Percentiles rank a stretch among this genome's conserved stretches.
Evolutionary conservation across 1,140 invertebrate species (phyloP).

Genomic region (Procambarus clarkii): DNA sequence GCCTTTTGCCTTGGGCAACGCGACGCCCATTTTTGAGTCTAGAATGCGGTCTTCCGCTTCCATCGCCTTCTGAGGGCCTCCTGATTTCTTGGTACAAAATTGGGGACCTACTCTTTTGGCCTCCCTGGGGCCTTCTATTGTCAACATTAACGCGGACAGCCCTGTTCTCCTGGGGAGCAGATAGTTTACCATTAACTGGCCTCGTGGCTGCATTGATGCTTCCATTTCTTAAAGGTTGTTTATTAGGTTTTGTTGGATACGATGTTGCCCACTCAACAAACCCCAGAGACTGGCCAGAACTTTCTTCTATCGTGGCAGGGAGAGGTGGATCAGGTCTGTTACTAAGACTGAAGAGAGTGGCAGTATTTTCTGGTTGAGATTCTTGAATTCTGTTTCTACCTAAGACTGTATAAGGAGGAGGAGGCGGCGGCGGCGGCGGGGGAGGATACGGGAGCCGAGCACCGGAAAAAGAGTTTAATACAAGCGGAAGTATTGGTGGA

Average conservation of each 20-base stretch:
- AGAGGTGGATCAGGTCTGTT: too few relatives aligned
- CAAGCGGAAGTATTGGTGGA: too few relatives aligned
- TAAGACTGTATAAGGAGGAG: too few relatives aligned
- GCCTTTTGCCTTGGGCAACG: not conserved
- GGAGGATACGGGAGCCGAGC: too few relatives aligned
- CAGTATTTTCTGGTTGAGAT: too few relatives aligned
- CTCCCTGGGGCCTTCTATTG: not conserved
- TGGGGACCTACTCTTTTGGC: not conserved
- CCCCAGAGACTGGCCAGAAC: too few relatives aligned
- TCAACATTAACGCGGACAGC: not conserved
- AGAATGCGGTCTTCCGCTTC: not conserved
- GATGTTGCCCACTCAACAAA: too few relatives aligned
- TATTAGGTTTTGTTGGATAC: not conserved
- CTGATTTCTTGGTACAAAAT: not conserved
- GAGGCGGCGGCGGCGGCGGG: too few relatives aligned
- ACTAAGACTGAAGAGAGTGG: too few relatives aligned
- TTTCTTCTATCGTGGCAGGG: too few relatives aligned
- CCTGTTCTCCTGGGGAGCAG: not conserved
- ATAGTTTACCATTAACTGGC: not conserved
- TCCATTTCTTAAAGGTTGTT: not conserved
- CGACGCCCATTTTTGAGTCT: not conserved
- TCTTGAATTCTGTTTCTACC: too few relatives aligned
- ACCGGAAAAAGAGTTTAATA: too few relatives aligned
- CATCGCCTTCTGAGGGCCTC: not conserved
- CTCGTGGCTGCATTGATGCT: not conserved